Percentiles rank a stretch among this genome's conserved stretches.
Evolutionary conservation across 2,113 vertebrate genomes (phyloP).

Genomic region (Oenanthe melanoleuca): DNA sequence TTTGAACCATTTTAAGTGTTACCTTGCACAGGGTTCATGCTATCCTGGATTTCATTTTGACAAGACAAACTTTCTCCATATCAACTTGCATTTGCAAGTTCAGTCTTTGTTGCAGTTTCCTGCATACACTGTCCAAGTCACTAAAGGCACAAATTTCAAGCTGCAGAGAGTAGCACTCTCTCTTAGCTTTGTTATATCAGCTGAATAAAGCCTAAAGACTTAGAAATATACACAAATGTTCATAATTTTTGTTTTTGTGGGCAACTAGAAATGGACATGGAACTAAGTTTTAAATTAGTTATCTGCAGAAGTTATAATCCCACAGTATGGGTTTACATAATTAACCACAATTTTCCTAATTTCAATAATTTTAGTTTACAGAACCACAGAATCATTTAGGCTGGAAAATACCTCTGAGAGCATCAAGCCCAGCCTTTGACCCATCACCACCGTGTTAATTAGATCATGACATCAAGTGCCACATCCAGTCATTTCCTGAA

Average conservation of each 20-base stretch:
- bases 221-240: background rate
- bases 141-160: background rate
- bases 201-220: background rate
- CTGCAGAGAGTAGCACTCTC: background rate
- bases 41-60: background rate
- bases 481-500: fast-evolving
- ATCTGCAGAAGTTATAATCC: background rate
- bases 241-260: background rate
- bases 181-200: background rate
- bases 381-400: background rate
- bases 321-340: background rate
- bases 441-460: fast-evolving
- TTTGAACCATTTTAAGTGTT: background rate
- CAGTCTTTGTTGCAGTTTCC: background rate
- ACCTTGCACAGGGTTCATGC: background rate
- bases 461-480: background rate
- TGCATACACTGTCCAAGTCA: background rate
- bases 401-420: background rate
- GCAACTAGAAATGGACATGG: background rate
- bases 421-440: fast-evolving
- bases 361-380: background rate
- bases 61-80: background rate
- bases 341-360: background rate
- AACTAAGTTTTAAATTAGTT: background rate
- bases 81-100: background rate